Conservation (phyloP, 2,797 vertebrate species). For the Octomys mimax region DNA sequence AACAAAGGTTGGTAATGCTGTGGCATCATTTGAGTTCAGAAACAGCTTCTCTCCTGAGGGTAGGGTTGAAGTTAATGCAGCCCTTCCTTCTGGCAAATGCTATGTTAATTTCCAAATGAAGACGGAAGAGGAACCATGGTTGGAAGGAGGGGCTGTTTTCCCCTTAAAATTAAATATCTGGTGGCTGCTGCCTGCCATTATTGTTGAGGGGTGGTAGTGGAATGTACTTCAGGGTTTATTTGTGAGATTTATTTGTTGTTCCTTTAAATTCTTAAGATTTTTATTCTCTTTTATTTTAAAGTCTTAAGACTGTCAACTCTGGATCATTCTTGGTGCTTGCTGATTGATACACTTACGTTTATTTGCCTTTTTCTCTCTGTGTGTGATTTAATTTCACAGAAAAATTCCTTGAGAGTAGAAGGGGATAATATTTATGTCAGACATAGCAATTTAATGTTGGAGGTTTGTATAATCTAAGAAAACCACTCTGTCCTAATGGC, state of each 20-base stretch:
- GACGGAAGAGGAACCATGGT: slow-evolving; percentile 83
- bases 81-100: slow-evolving; percentile 86
- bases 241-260: slow-evolving; percentile 81
- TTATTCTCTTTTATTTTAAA: slow-evolving; percentile 80
- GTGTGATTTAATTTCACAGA: slow-evolving; percentile 95
- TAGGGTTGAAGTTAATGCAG: slow-evolving; percentile 83
- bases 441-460: slow-evolving; percentile 99
- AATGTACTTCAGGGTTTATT: slow-evolving; percentile 48
- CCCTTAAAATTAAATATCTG: slow-evolving; percentile 55
- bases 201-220: slow-evolving; percentile 40
- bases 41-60: slow-evolving; percentile 66
- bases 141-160: slow-evolving; percentile 87
- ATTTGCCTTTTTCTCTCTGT: slow-evolving; percentile 83
- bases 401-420: slow-evolving; percentile 97
- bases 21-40: slow-evolving; percentile 75
- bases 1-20: slow-evolving; percentile 93
- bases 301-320: slow-evolving; percentile 75
- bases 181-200: slow-evolving; percentile 79
- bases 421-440: slow-evolving; percentile 99
- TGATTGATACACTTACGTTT: slow-evolving; percentile 84
- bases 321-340: slow-evolving; percentile 80
- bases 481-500: slow-evolving; percentile 89
- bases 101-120: slow-evolving; percentile 84
- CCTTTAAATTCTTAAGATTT: slow-evolving; percentile 76
- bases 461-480: slow-evolving; percentile 96